Base-by-base conservation (phyloP, 2,888 invertebrate species). In the Dolomedes plantarius region DNA sequence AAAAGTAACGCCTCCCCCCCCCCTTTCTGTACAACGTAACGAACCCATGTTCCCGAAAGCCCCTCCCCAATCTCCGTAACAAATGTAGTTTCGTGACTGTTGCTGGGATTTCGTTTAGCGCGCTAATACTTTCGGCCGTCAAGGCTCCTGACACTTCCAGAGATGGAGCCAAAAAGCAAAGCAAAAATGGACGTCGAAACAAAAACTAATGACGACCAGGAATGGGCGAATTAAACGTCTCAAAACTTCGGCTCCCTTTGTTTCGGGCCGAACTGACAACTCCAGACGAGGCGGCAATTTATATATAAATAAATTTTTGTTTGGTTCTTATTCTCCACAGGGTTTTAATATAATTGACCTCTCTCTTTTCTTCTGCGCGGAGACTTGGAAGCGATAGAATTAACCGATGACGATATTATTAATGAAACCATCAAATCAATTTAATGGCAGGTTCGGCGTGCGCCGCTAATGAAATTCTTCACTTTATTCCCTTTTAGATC, bases 381-480 rank as follows among this genome's bases (percentile, higher is more conserved):
- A 56, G 32, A 32, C 16, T 32, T 3, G 28, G 11, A 32, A n/a
- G 23, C 9, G 67, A 32, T 19, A 19, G 19, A 67, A 67, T 67
- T 31, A 67, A 19, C 31, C n/a, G 67, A 19, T 41, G 46, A 73
- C 36, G 32, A 68, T 50, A 67, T 36, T 74, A 46, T 74, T 80
- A 73, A 80, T 80, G 65, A 73, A 73, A 65, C 65, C 36, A 56
- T 80, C 80, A 56, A 67, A 32, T 74, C 32, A 76, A 64, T 78
- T 46, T 71, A 36, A 78, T 64, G 78, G 50, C 78, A 62, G 64
- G 71, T 78, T 62, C 62, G 39, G 36, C n/a, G 36, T 36, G 19
- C 11, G 28, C 29, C 27, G 41, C 62, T 71, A 64, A 71, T 78
- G 78, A 64, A 78, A 78, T 69, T 78, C 28, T 31, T 27, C 67